Evolutionary conservation across 64 coral and sea anemone genomes (phyloP).

Genomic region (Astreopora myriophthalma): DNA sequence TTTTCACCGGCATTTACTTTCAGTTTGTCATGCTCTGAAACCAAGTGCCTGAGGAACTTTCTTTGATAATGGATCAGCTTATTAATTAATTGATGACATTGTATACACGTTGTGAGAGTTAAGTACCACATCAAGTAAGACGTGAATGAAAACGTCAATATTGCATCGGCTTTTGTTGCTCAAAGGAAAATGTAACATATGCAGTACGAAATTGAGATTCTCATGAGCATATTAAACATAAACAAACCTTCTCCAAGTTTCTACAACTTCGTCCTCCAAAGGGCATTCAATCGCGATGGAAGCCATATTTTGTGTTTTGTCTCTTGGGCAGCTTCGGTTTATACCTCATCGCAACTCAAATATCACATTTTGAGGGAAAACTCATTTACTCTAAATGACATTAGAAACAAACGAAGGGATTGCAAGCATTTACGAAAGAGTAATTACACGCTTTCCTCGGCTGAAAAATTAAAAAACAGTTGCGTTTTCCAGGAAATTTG

Average conservation of each 20-base stretch:
- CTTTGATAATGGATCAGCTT: too few species aligned
- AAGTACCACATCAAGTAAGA: too few species aligned
- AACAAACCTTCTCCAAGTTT: slow-evolving; percentile 70
- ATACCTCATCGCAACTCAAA: not conserved
- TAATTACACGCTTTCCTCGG: not conserved
- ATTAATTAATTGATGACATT: too few species aligned
- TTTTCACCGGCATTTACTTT: too few species aligned
- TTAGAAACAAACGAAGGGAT: not conserved
- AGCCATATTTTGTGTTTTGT: not conserved
- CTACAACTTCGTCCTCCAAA: slow-evolving; percentile 3
- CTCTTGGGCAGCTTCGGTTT: not conserved
- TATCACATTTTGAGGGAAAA: not conserved
- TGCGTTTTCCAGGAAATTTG: not conserved
- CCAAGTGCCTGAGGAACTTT: too few species aligned
- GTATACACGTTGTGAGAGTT: too few species aligned
- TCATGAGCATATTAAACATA: not conserved
- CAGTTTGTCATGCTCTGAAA: too few species aligned
- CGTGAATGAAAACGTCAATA: too few species aligned
- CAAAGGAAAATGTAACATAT: too few species aligned
- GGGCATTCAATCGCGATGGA: not conserved
- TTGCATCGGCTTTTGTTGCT: too few species aligned
- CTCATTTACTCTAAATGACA: not conserved
- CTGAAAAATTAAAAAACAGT: too few species aligned
- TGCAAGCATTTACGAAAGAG: not conserved
- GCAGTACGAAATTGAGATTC: too few species aligned